These are phyloP conservation scores for Uromys caudimaculatus DNA, from an alignment of 2,797 vertebrate species.

Conservation along the genomic window DNA sequence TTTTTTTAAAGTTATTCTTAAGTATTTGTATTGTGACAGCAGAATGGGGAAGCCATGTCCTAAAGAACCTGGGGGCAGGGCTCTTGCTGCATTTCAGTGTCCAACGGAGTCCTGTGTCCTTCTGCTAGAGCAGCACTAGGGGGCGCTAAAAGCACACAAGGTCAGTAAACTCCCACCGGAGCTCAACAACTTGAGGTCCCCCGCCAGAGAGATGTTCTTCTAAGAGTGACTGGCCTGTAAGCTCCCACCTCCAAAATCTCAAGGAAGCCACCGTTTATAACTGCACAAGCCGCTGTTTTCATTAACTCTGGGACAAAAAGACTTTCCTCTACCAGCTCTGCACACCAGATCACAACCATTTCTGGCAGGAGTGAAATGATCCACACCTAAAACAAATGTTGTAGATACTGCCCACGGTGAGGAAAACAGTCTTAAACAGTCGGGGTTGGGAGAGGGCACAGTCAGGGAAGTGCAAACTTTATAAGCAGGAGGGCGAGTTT, in stretches of 20 bases:
- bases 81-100: not conserved
- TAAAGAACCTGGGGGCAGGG: constrained; percentile 3
- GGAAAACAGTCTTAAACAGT: not conserved
- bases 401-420: accelerated
- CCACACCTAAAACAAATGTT: not conserved
- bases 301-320: constrained; percentile 9
- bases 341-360: not conserved
- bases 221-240: constrained; percentile 61
- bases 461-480: not conserved
- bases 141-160: constrained; percentile 79
- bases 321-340: not conserved
- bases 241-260: constrained; percentile 42
- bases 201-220: constrained; percentile 17
- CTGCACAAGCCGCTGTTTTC: constrained; percentile 40
- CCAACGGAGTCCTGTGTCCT: accelerated
- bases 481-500: not conserved
- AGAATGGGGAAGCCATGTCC: constrained; percentile 46
- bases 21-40: constrained; percentile 56
- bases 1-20: constrained; percentile 51
- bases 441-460: accelerated
- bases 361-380: not conserved
- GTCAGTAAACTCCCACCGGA: not conserved
- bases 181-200: not conserved
- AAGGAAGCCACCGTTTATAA: not conserved
- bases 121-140: constrained; percentile 74